Evolutionary conservation across 2,888 invertebrate genomes (phyloP), one percentile per base, ranked within the genome.

Genomic region (Laothoe populi): DNA sequence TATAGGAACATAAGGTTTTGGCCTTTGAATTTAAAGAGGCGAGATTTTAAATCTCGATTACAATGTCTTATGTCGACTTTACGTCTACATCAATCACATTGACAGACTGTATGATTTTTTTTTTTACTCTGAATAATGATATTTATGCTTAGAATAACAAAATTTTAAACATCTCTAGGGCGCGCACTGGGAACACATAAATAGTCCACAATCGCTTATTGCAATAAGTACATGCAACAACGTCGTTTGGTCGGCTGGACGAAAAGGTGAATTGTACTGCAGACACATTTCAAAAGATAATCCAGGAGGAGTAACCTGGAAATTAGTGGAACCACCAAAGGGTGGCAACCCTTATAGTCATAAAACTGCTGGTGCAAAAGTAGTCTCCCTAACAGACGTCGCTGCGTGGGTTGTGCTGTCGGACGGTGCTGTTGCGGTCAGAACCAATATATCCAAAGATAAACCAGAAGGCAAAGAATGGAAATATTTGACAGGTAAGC

Each of bases 391-490:
- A 16, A 97, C 96, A 1, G 87, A 92, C 26, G 90, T 94, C 24
- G 94, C 96, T 0, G 96, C 98, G 7, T 98, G 98, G 97, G 97
- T 96, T 0, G 83, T 98, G 31, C 96, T 98, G 71, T 94, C 94
- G 23, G 94, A 94, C 68, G 96, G 96, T 35, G 93, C 94, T 63
- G 84, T 98, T 62, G 96, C 96, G 72, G 95, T 97, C 8, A 94
- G 98, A 61, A 95, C 95, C 64, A 96, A 96, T 78, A 95, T 98
- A 59, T 95, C 96, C 2, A 88, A 93, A 38, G 94, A 95, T 38
- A 96, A 96, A 73, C 97, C 96, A 0, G 97, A 96, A 81, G 98
- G 98, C 31, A 96, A 96, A 24, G 95, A 96, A 76, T 98, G 98
- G 98, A 96, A 88, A 76, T 96, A 85, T 94, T 94, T 79, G 70